Conservation (phyloP, 2,888 invertebrate species). For the Eremobia ochroleuca region DNA sequence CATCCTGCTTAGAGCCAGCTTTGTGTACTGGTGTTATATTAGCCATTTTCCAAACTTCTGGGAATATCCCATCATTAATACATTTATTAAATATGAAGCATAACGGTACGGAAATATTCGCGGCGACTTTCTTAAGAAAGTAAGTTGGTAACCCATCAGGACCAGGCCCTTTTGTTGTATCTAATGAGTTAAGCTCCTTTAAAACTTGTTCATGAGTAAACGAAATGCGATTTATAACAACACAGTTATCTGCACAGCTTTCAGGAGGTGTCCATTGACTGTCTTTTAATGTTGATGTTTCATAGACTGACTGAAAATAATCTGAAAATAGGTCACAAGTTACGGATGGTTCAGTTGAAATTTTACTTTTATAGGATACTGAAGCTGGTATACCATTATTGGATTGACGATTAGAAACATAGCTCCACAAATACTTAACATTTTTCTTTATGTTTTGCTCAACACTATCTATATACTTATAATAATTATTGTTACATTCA, state of each 20-base stretch:
- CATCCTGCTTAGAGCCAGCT: no score
- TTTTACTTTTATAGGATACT: neutral
- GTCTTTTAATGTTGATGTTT: neutral
- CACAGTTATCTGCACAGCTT: no score
- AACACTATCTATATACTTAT: neutral
- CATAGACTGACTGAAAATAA: neutral
- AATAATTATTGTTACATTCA: neutral
- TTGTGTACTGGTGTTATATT: neutral
- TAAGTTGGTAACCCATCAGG: neutral
- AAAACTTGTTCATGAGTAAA: no score
- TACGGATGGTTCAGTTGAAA: neutral
- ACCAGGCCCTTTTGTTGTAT: neutral
- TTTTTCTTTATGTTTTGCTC: neutral
- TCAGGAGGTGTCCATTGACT: neutral
- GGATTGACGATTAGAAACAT: neutral
- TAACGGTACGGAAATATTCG: neutral
- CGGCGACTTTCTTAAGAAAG: neutral
- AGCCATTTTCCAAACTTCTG: no score
- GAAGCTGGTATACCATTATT: neutral
- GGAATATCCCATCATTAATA: no score
- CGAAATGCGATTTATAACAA: no score
- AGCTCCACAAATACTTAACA: neutral
- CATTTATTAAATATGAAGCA: neutral
- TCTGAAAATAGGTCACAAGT: neutral
- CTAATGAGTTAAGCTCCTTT: no score